Conservation (phyloP, 2,888 invertebrate genomes). For the Acronicta alni region DNA sequence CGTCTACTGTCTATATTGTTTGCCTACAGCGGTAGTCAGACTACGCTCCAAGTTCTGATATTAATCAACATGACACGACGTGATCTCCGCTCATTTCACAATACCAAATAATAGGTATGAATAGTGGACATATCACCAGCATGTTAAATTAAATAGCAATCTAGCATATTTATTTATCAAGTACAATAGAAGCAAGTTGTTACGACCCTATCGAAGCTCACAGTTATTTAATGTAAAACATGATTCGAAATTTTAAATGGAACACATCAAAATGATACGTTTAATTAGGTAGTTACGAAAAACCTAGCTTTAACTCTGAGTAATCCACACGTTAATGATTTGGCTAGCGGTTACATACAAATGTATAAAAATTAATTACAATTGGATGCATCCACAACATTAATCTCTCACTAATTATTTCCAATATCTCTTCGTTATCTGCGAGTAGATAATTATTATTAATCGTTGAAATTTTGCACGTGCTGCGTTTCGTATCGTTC, state of each 20-base stretch:
- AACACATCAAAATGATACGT: constrained; percentile 13
- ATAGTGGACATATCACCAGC: not conserved
- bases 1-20: constrained; percentile 31
- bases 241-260: constrained; percentile 10
- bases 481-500: constrained; percentile 2
- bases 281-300: constrained; percentile 2
- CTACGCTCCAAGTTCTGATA: constrained; percentile 23
- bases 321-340: constrained; percentile 18
- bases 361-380: constrained; percentile 8
- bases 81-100: constrained; percentile 4
- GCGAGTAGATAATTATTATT: constrained; percentile 22
- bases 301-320: constrained; percentile 1
- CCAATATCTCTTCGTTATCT: constrained; percentile 24
- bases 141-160: constrained; percentile 2
- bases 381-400: constrained; percentile 10
- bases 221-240: constrained; percentile 20
- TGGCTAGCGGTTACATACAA: constrained; percentile 5
- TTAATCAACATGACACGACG: constrained; percentile 33
- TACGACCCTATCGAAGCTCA: too few species aligned
- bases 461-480: constrained; percentile 32
- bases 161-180: too few species aligned
- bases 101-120: constrained; percentile 1
- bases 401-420: constrained; percentile 23
- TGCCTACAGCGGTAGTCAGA: constrained; percentile 27
- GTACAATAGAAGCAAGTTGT: too few species aligned